Evolutionary conservation across 2,797 vertebrate genomes (phyloP).

Genomic region (Protosalanx chinensis): DNA sequence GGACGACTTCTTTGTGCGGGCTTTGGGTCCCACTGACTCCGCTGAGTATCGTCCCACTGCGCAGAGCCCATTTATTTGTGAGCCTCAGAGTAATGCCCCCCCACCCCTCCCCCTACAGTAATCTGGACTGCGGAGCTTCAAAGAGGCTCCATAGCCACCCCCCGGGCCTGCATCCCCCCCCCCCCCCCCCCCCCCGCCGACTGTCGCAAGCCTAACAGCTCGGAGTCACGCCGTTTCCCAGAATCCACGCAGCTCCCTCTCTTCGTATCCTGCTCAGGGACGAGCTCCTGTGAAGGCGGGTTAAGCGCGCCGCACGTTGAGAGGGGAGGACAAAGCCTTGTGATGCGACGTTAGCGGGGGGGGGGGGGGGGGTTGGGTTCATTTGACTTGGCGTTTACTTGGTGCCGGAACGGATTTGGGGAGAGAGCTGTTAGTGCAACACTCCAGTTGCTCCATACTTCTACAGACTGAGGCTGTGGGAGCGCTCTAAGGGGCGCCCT

Average conservation of each 20-base stretch:
- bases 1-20: neutral
- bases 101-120: neutral
- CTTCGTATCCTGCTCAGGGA: neutral
- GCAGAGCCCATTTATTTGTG: conserved; percentile 29
- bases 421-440: neutral
- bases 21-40: neutral
- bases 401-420: neutral
- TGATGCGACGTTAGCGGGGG: too few relatives aligned
- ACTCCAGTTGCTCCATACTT: neutral
- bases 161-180: neutral
- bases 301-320: too few relatives aligned
- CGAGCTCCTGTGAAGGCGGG: too few relatives aligned
- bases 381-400: neutral
- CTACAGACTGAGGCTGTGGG: neutral
- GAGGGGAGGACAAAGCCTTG: too few relatives aligned
- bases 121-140: conserved; percentile 8
- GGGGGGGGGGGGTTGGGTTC: too few relatives aligned
- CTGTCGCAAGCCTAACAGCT: conserved; percentile 17
- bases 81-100: conserved; percentile 40
- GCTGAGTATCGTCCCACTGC: conserved; percentile 16
- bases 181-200: too few relatives aligned
- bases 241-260: neutral
- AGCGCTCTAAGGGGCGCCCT: neutral
- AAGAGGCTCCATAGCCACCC: neutral
- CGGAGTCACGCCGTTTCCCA: conserved; percentile 3